Evolutionary conservation across 2,113 vertebrate species (phyloP), one percentile per base, ranked within the genome.

Genomic region (Polypterus senegalus): DNA sequence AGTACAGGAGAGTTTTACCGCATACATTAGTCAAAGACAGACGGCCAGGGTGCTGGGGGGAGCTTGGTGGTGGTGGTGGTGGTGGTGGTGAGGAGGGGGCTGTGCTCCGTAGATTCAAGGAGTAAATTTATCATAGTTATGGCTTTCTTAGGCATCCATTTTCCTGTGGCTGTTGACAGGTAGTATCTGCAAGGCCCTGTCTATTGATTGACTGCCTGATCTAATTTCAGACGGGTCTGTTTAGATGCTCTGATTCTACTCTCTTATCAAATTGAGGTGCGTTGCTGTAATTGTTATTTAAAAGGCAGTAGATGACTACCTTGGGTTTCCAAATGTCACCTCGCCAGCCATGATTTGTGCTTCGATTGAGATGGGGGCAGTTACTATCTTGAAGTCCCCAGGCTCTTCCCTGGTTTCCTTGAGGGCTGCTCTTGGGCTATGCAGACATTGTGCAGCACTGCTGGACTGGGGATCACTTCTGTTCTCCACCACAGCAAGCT

Each of bases 91-190:
- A 65, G 59, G 64, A 69, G 66, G 73, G 66, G 69, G 71, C 70
- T 75, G 54, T 61, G 69, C 62, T 74, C 66, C 57, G 66, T 70
- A 68, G 69, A 73, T 70, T 61, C 76, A 69, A 80, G 9, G 68
- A 83, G 85, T 73, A 72, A 91, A 95, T 97, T 94, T 93, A 92
- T 97, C 92, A 95, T 94, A 89, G 88, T 95, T 94, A 95, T 89
- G 88, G 92, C 89, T 94, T 95, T 88, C 87, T 89, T 64, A 78
- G 75, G 85, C 92, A 89, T 95, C 90, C 91, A 86, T 96, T 94
- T 93, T 93, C 86, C 87, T 81, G 81, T 75, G 80, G 81, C 78
- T 83, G 83, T 81, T 89, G 88, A 92, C 89, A 92, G 91, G 85
- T 69, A 73, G 74, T 86, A 88, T 88, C 84, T 84, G 86, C 82